These are phyloP conservation scores for Odontocerum albicorne DNA, from an alignment of 2,888 invertebrate species.

Conservation along the genomic window DNA sequence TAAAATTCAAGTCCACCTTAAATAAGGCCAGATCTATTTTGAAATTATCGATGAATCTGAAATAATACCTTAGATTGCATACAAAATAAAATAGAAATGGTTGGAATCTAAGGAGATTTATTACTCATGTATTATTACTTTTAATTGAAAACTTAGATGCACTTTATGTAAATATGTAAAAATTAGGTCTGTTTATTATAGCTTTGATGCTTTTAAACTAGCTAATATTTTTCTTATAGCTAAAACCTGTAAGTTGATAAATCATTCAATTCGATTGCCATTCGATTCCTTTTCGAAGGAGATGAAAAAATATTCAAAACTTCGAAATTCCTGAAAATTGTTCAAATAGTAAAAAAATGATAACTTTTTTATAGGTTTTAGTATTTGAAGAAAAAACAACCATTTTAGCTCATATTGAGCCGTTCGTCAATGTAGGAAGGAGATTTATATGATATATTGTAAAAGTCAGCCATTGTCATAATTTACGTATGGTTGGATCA, in stretches of 20 bases:
- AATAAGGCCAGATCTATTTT: too few species aligned
- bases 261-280: conserved; percentile 1
- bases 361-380: conserved; percentile 29
- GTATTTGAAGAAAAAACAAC: conserved; percentile 30
- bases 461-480: conserved; percentile 31
- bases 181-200: conserved; percentile 13
- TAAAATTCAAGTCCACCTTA: too few species aligned
- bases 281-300: conserved; percentile 3
- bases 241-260: conserved; percentile 27
- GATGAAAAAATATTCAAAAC: conserved; percentile 5
- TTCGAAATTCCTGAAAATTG: neutral
- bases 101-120: conserved; percentile 16
- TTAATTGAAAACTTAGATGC: conserved; percentile 12
- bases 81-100: conserved; percentile 3
- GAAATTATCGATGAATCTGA: too few species aligned
- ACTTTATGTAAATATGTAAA: conserved; percentile 28
- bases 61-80: too few species aligned
- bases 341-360: neutral
- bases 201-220: conserved; percentile 25
- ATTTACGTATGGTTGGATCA: conserved; percentile 2
- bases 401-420: conserved; percentile 37
- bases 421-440: conserved; percentile 27
- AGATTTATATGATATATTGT: conserved; percentile 22
- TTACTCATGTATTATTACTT: conserved; percentile 24
- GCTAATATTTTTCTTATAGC: conserved; percentile 30